These are phyloP conservation scores for Phoebastria nigripes DNA, from an alignment of 2,797 vertebrate species.

Conservation along the genomic window DNA sequence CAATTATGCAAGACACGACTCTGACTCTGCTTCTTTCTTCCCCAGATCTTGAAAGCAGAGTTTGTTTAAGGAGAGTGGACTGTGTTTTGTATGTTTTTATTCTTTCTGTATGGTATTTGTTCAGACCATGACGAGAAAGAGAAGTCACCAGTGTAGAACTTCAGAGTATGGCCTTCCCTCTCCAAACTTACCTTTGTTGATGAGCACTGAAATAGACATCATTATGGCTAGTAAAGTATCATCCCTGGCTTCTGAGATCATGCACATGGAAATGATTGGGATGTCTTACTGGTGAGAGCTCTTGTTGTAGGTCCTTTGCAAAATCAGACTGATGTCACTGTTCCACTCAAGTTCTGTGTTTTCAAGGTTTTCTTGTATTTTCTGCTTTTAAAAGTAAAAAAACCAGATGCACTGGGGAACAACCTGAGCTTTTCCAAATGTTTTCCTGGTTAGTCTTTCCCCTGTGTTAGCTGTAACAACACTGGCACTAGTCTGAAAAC, in stretches of 20 bases:
- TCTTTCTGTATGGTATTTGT: not conserved
- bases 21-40: not conserved
- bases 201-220: not conserved
- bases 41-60: not conserved
- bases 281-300: not conserved
- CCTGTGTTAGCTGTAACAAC: not conserved
- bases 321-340: not conserved
- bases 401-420: fast-evolving
- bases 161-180: not conserved
- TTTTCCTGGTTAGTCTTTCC: not conserved
- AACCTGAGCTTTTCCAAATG: not conserved
- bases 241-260: not conserved
- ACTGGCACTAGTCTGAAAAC: not conserved
- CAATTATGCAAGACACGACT: not conserved
- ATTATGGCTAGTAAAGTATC: not conserved
- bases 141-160: not conserved
- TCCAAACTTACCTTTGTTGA: not conserved
- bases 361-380: not conserved
- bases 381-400: not conserved
- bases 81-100: not conserved
- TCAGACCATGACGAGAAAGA: not conserved
- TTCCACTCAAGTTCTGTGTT: not conserved
- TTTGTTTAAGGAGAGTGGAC: not conserved
- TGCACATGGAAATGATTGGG: not conserved
- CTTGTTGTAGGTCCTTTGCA: not conserved